Conservation (phyloP, 2,797 vertebrate genomes). For the Lepus oiostolus region DNA sequence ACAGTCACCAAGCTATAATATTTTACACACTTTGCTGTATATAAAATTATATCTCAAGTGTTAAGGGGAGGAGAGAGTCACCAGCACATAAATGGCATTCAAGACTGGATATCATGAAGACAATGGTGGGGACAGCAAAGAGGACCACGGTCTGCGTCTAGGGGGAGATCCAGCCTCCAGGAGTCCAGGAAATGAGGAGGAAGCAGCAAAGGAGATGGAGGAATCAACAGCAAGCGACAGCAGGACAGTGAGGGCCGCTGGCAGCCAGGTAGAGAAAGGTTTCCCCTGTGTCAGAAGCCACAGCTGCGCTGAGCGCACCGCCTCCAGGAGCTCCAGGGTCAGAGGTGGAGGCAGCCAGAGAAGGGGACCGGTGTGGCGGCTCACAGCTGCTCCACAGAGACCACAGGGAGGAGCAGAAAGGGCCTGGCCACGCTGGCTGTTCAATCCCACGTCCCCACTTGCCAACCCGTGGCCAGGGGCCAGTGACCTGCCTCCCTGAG, state of each 20-base stretch:
- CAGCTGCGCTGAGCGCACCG: neutral
- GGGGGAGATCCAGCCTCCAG: neutral
- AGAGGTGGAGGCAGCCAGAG: neutral
- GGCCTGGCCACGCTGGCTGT: too few species aligned
- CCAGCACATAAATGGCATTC: neutral
- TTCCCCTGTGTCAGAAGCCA: neutral
- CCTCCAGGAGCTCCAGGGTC: rapidly evolving
- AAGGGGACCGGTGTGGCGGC: neutral
- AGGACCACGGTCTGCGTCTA: neutral
- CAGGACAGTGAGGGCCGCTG: too few species aligned
- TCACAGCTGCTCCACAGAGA: neutral
- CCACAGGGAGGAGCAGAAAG: neutral
- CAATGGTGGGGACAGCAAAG: neutral
- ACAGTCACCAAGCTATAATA: neutral
- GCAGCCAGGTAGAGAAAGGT: neutral
- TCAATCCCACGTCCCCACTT: neutral
- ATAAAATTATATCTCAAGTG: neutral
- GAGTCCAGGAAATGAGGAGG: neutral
- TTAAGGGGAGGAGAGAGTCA: neutral
- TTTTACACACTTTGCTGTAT: neutral
- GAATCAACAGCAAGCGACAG: too few species aligned
- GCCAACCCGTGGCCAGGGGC: neutral
- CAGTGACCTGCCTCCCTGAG: neutral
- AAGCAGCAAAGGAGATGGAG: neutral
- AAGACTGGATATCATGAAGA: neutral